These are phyloP conservation scores for Aythya fuligula DNA, from an alignment of 2,797 vertebrate genomes.

Conservation along the genomic window DNA sequence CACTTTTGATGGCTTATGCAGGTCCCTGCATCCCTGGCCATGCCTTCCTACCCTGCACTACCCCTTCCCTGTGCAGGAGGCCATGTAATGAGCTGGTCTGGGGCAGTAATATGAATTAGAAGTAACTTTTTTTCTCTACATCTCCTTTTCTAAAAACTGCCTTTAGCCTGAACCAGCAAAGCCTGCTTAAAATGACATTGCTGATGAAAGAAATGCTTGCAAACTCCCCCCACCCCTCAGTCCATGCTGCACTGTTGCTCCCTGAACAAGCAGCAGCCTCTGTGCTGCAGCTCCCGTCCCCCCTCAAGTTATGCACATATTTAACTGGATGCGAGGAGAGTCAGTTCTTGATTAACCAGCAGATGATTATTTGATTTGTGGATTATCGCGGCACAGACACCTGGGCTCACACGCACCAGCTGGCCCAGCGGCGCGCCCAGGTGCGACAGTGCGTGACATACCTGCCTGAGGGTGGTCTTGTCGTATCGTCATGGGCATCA, in stretches of 20 bases:
- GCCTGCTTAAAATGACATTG: not conserved
- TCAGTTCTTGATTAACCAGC: not conserved
- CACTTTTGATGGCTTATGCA: not conserved
- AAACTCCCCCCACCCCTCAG: not conserved
- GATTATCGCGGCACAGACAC: not conserved
- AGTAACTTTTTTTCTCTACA: not conserved
- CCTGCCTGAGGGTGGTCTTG: rapidly evolving
- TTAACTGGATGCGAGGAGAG: not conserved
- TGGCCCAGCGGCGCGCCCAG: not conserved
- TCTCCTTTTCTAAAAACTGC: not conserved
- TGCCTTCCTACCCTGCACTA: not conserved
- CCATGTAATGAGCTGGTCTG: not conserved
- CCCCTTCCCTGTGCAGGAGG: rapidly evolving
- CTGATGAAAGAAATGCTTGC: not conserved
- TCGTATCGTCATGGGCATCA: not conserved
- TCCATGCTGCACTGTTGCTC: rapidly evolving
- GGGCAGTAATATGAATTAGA: not conserved
- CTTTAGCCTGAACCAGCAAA: not conserved
- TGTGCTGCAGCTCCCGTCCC: not conserved
- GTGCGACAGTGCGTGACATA: rapidly evolving
- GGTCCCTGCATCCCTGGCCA: not conserved
- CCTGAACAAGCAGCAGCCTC: not conserved
- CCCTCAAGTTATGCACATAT: not conserved
- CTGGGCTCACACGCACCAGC: not conserved
- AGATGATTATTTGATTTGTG: not conserved